Conservation (phyloP, 2,113 vertebrate species). For the Siphamia tubifer region DNA sequence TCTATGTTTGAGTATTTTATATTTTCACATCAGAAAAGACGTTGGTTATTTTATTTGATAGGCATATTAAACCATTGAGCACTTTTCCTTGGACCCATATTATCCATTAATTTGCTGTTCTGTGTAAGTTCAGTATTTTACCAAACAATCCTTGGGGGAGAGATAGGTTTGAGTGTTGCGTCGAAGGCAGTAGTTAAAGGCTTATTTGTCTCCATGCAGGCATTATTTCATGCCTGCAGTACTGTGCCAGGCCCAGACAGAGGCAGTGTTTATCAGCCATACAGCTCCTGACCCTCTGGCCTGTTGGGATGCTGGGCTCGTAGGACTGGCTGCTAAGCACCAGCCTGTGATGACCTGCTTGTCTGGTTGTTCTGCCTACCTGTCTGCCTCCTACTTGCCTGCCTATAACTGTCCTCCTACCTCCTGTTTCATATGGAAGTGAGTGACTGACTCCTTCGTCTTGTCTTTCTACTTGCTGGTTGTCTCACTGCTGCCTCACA, state of each 20-base stretch:
- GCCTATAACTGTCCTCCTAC: constrained; percentile 19
- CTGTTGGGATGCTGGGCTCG: constrained; percentile 75
- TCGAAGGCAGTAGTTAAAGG: neutral
- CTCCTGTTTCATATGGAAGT: neutral
- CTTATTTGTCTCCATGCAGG: neutral
- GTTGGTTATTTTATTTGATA: too few relatives aligned
- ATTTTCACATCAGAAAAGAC: too few relatives aligned
- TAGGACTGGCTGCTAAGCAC: constrained; percentile 49
- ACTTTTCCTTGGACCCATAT: too few relatives aligned
- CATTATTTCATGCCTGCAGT: constrained; percentile 46
- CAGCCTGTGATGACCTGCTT: constrained; percentile 57
- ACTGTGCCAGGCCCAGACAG: constrained; percentile 64
- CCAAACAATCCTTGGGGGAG: neutral
- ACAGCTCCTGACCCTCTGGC: constrained; percentile 41
- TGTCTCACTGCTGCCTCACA: constrained; percentile 24
- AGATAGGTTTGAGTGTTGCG: neutral
- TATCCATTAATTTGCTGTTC: neutral
- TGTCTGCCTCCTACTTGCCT: constrained; percentile 30
- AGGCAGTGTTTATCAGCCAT: constrained; percentile 65
- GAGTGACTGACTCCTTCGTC: constrained; percentile 21
- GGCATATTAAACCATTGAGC: too few relatives aligned
- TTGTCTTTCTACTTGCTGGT: constrained; percentile 26
- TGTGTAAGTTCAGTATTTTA: neutral
- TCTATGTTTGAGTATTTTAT: too few relatives aligned
- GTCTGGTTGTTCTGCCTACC: constrained; percentile 46